Evolutionary conservation across 2,888 invertebrate genomes (phyloP).

Genomic region (Andrena praecox): DNA sequence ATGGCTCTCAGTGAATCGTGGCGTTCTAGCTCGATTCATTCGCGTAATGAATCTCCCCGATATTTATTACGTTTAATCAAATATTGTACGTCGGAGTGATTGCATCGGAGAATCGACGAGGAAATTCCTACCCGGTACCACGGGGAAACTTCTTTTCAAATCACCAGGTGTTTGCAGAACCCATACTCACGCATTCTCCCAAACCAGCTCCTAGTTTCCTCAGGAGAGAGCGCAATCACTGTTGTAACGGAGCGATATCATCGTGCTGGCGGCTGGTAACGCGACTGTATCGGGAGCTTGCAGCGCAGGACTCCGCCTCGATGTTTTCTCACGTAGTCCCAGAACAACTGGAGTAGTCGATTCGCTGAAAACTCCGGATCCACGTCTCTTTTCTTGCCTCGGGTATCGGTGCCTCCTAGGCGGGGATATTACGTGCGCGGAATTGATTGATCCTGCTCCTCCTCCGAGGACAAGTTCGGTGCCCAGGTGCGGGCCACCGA

Average conservation of each 20-base stretch:
- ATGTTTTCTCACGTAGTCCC: constrained; percentile 56
- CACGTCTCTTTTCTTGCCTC: constrained; percentile 20
- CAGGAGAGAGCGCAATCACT: neutral
- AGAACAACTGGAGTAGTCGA: constrained; percentile 55
- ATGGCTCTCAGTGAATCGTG: neutral
- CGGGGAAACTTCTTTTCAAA: neutral
- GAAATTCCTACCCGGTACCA: neutral
- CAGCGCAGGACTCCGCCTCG: constrained; percentile 4
- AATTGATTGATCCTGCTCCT: constrained; percentile 63
- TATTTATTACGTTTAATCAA: neutral
- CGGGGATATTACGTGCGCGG: constrained; percentile 43
- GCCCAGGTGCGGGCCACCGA: constrained; percentile 45
- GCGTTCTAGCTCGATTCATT: neutral
- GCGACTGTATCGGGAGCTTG: constrained; percentile 11
- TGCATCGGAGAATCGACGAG: neutral
- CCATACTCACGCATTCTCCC: neutral
- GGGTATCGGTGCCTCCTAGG: constrained; percentile 53
- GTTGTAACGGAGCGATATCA: neutral
- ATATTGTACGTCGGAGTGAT: neutral
- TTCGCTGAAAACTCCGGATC: constrained; percentile 50
- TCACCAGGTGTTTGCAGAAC: constrained; percentile 1
- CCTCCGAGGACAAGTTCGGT: constrained; percentile 22
- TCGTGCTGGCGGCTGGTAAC: neutral
- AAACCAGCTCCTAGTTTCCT: neutral
- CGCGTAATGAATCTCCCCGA: neutral